Evolutionary conservation across 2,113 vertebrate genomes (phyloP), one percentile per base, ranked within the genome.

Genomic region (Gasterosteus aculeatus): DNA sequence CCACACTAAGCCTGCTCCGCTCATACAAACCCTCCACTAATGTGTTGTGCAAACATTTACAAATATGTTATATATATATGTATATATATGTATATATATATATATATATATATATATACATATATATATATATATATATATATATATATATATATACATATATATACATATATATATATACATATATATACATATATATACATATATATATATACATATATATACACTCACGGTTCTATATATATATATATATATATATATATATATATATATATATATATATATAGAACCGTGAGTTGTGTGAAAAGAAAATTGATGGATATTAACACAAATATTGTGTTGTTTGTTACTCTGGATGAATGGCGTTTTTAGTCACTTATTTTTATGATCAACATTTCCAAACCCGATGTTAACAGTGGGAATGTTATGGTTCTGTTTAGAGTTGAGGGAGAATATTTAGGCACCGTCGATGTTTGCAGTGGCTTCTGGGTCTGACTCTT

Each of bases 341-440:
- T 14, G 29, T 57, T 31, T 49, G 15, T 22, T 54, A 15, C 35
- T 31, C 19, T 42, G 15, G 14, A 3, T 44, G 16, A 42, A 41
- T 42, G 16, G 41, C 11, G 54, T 59, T 66, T 29, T 63, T 33
- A 31, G 10, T 31, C 1, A 68, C 19, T 78, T 51, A 5, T 31
- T 67, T 68, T 62, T n/a, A 62, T 53, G 58, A 14, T 51, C 12
- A 16, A 38, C 1, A 39, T 56, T 56, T 80, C 4, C 46, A 53
- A 46, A 63, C 4, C 22, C 7, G 5, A 29, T 19, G 54, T 47
- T 16, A 58, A 75, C 12, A n/a, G 26, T 35, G 8, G 31, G n/a
- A 60, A 29, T 10, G 6, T 9, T 53, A 41, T 38, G 35, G 3
- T 3, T 49, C 12, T 47, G 18, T 51, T 51, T 19, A 33, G 33